Evolutionary conservation across 2,888 invertebrate genomes (phyloP).

Genomic region (Lochmaea crataegi): DNA sequence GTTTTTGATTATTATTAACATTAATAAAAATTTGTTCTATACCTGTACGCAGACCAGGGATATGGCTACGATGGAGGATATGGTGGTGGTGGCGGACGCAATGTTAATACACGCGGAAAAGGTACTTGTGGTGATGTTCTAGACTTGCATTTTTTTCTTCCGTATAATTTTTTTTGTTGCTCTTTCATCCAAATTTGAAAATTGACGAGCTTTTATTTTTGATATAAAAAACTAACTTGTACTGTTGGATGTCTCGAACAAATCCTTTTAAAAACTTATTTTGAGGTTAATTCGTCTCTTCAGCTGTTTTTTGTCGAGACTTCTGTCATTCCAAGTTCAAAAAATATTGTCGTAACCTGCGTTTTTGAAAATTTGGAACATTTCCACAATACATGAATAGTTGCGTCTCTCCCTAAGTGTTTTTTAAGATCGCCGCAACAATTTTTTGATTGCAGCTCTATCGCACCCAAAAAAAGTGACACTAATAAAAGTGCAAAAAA

Average conservation of each 20-base stretch:
- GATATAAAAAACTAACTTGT: slow-evolving; percentile 6
- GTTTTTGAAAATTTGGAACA: slow-evolving; percentile 40
- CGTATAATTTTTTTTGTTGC: slow-evolving; percentile 28
- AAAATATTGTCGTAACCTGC: slow-evolving; percentile 48
- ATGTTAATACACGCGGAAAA: slow-evolving; percentile 88
- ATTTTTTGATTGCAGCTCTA: slow-evolving; percentile 31
- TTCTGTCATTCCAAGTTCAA: slow-evolving; percentile 23
- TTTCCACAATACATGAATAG: slow-evolving; percentile 42
- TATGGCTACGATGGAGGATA: slow-evolving; percentile 91
- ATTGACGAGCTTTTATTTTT: background rate
- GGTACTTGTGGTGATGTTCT: slow-evolving; percentile 69
- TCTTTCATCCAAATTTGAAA: background rate
- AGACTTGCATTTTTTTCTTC: slow-evolving; percentile 26
- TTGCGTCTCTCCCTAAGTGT: slow-evolving; percentile 38
- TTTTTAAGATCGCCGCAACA: slow-evolving; percentile 26
- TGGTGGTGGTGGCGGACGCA: slow-evolving; percentile 83
- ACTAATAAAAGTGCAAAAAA: slow-evolving; percentile 2
- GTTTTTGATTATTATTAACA: slow-evolving; percentile 55
- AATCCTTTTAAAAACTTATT: background rate
- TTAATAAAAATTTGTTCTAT: slow-evolving; percentile 64
- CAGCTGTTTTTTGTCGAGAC: background rate
- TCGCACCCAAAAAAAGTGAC: slow-evolving; percentile 21
- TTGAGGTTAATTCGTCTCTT: background rate
- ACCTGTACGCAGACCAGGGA: slow-evolving; percentile 78
- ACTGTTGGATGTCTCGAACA: slow-evolving; percentile 16